Base-by-base conservation (phyloP, 35 echinoderm and acorn worm species). In the Patiria miniata region DNA sequence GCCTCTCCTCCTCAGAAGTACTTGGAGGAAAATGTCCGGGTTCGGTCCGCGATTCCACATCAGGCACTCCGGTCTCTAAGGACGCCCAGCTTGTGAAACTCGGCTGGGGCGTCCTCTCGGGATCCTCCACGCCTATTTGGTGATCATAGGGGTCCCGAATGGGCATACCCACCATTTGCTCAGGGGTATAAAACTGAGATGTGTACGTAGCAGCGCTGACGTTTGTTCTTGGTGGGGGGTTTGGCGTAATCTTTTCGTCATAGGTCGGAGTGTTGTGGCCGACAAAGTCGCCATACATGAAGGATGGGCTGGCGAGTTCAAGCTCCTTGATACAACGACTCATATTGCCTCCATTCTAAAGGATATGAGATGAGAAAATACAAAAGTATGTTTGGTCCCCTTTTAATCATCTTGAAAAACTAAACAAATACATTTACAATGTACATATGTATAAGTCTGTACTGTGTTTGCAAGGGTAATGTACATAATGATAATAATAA, bases 311-410 rank as follows among this genome's bases (percentile, higher is more conserved):
- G 8, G 29, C 29, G 26, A 26, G 65, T 73, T 73, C 65, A 73
- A 73, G 65, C 23, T 73, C 65, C 29, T 73, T 23, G 29, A 73
- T 73, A 73, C 65, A 32, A 10, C 65, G 65, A 73, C 18, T 36
- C 65, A 73, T 73, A 23, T 73, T 73, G 65, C 65, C 65, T 32
- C 34, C 65, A 73, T 73, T 73, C 65, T 73, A 73, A 34, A 73
- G 34, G 14, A 73, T 5, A 36, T 30, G 12, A 47, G 42, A 47
- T 6, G 12, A 47, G 4, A 47, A 47, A 47, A 12, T 12, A 4
- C 4, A 47, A 47, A 47, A 47, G 4, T 47, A 12, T 47, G 12
- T 4, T 47, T 12, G 12, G 42, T 6, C 42, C 12, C 4, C 12
- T 47, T 47, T 47, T 4, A 47, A 47, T 6, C 12, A 12, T 4